These are phyloP conservation scores for Cirrhinus mrigala DNA, from an alignment of 2,797 vertebrate species.

Conservation along the genomic window DNA sequence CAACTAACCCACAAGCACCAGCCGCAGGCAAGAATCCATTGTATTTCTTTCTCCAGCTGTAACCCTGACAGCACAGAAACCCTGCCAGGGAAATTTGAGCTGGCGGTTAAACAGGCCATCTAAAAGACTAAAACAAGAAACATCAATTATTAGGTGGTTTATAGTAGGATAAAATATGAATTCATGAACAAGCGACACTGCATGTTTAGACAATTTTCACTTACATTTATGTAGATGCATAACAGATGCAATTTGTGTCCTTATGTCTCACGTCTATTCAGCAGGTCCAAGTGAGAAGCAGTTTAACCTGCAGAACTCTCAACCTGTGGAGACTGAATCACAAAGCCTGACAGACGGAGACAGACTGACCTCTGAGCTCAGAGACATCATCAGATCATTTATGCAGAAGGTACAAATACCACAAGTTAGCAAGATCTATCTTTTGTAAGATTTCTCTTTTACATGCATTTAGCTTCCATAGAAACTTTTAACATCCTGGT, in stretches of 20 bases:
- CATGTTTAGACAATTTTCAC: not conserved
- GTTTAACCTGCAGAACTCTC: conserved; percentile 5
- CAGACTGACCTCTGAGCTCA: conserved; percentile 84
- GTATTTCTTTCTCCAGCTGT: conserved; percentile 34
- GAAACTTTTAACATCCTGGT: not conserved
- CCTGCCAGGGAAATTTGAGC: conserved; percentile 45
- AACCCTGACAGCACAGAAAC: conserved; percentile 53
- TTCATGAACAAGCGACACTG: not conserved
- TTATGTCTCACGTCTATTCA: not conserved
- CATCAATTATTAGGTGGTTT: not conserved
- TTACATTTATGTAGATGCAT: not conserved
- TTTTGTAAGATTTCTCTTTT: not conserved
- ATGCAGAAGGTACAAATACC: conserved; percentile 77
- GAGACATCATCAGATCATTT: conserved; percentile 84
- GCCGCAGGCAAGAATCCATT: conserved; percentile 64
- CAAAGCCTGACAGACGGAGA: conserved; percentile 76
- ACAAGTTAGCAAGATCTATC: not conserved
- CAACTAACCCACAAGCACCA: conserved; percentile 45
- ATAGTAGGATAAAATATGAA: not conserved
- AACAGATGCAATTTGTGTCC: not conserved
- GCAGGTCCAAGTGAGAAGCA: conserved; percentile 37
- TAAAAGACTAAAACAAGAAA: not conserved
- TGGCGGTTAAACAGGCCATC: conserved; percentile 41
- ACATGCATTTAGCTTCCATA: not conserved
- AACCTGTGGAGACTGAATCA: conserved; percentile 18